Conservation (phyloP, 2,888 invertebrate genomes). For the Acholoe squamosa region DNA sequence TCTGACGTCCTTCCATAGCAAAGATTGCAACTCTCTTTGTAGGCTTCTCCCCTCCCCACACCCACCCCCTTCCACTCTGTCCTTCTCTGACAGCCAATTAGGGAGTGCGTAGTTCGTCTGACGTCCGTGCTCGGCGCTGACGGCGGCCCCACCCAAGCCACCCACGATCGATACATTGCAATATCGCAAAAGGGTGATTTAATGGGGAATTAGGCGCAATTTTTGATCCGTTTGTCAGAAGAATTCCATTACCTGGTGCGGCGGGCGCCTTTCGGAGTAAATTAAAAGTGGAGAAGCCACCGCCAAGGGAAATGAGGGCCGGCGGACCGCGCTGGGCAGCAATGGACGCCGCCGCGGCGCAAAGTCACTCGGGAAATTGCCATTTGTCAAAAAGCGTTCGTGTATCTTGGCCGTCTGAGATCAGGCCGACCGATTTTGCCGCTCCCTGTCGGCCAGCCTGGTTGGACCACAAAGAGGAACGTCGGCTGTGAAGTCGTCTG, state of each 20-base stretch:
- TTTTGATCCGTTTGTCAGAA: constrained; percentile 61
- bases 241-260: constrained; percentile 57
- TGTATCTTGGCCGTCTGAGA: constrained; percentile 46
- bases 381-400: constrained; percentile 62
- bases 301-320: constrained; percentile 57
- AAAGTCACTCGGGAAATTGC: constrained; percentile 62
- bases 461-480: background rate
- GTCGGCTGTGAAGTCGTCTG: background rate
- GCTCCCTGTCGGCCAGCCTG: background rate
- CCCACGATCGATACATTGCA: constrained; percentile 57
- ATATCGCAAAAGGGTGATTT: constrained; percentile 62
- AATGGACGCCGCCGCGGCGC: constrained; percentile 40
- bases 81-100: constrained; percentile 49
- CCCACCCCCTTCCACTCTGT: background rate
- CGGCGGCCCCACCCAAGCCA: constrained; percentile 37
- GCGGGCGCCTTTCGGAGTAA: constrained; percentile 53
- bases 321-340: constrained; percentile 9
- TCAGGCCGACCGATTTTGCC: constrained; percentile 36
- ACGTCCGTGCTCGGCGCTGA: constrained; percentile 29
- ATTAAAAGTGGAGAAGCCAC: constrained; percentile 55
- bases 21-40: constrained; percentile 43
- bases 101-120: constrained; percentile 47
- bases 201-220: constrained; percentile 62
- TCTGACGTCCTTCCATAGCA: constrained; percentile 39
- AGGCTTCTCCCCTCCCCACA: constrained; percentile 10